Conservation (phyloP, 2,888 invertebrate genomes). For the Acleris emargana region DNA sequence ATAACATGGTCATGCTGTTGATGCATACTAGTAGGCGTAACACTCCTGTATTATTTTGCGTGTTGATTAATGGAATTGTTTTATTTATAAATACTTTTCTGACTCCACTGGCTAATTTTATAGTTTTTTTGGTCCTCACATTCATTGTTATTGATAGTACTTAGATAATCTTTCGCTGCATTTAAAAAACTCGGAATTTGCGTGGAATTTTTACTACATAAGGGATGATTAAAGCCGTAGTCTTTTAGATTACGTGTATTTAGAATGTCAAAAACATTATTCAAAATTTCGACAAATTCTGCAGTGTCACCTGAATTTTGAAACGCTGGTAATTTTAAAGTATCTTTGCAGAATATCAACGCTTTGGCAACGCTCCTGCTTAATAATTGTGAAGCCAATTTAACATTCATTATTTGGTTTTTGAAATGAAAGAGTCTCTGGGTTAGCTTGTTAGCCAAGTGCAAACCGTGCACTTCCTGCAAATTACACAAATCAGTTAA, state of each 20-base stretch:
- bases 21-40: constrained; percentile 14
- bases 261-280: neutral
- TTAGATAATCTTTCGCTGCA: no score
- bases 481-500: no score
- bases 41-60: constrained; percentile 6
- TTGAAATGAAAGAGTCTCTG: neutral
- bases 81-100: no score
- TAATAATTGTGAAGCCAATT: neutral
- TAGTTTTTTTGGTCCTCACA: no score
- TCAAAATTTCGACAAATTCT: neutral
- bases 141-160: no score
- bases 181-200: no score
- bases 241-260: constrained; percentile 1
- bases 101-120: no score
- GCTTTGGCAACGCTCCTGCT: neutral
- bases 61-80: no score
- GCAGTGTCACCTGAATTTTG: neutral
- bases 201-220: neutral
- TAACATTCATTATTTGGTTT: constrained; percentile 3
- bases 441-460: no score
- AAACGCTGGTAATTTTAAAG: neutral
- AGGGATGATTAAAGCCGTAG: neutral
- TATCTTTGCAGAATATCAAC: neutral
- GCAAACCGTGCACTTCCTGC: no score
- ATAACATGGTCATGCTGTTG: constrained; percentile 22